These are phyloP conservation scores for Norana najaformis DNA, from an alignment of 2,888 invertebrate species.

Conservation along the genomic window DNA sequence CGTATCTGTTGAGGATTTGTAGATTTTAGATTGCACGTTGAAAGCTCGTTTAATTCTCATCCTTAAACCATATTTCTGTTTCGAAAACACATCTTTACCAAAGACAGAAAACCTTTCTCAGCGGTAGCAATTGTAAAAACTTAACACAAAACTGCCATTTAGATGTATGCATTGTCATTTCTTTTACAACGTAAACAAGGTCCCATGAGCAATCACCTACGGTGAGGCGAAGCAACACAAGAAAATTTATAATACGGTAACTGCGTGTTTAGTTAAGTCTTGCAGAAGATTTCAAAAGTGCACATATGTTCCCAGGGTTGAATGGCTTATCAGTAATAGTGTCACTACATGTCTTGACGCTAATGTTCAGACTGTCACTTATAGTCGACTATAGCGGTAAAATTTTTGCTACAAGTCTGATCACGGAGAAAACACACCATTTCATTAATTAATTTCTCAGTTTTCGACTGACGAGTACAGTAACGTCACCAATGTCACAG, in stretches of 20 bases:
- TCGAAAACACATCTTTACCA: neutral
- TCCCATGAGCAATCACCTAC: neutral
- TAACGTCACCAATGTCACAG: neutral
- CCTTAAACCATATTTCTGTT: neutral
- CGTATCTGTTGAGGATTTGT: neutral
- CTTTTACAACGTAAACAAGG: neutral
- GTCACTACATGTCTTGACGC: neutral
- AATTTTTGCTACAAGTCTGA: neutral
- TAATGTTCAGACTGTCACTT: neutral
- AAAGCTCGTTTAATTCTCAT: neutral
- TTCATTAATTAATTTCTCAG: neutral
- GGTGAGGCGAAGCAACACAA: too few species aligned
- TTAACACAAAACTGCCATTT: neutral
- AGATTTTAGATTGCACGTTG: neutral
- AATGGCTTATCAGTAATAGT: neutral
- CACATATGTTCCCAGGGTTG: too few species aligned
- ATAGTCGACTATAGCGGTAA: too few species aligned
- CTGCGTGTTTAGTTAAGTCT: neutral
- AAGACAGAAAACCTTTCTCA: neutral
- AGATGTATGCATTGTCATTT: neutral
- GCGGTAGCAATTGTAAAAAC: neutral
- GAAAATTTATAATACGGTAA: neutral
- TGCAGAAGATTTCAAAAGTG: neutral
- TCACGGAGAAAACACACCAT: neutral
- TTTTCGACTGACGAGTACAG: neutral